phyloP scores from a whole-genome alignment of 2,113 vertebrate genomes.

The sheep (Ovis aries) region DNA sequence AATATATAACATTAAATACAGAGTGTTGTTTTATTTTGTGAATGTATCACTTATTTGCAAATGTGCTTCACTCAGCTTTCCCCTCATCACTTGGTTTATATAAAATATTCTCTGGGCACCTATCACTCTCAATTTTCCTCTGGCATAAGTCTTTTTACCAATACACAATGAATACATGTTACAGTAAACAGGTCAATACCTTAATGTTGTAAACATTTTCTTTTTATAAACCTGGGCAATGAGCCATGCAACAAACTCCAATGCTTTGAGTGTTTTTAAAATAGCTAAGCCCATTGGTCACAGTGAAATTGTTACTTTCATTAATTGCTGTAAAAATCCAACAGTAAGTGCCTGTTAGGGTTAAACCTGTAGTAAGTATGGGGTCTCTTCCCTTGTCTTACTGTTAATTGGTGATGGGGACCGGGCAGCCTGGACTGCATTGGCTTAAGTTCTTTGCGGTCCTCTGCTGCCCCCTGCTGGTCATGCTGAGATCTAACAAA shows the following conservation, averaged over 20 bases:
- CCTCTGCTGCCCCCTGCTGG: slow-evolving; percentile 54
- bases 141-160: not conserved
- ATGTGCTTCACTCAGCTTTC: not conserved
- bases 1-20: not conserved
- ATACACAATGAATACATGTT: not conserved
- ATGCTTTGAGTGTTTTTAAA: not conserved
- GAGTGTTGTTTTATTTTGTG: not conserved
- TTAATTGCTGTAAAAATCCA: not conserved
- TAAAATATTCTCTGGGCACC: not conserved
- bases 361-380: not conserved
- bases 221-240: not conserved
- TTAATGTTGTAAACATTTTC: not conserved
- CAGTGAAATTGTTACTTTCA: not conserved
- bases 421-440: rapidly evolving
- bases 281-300: not conserved
- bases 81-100: not conserved
- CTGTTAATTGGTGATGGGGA: not conserved
- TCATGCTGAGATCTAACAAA: not conserved
- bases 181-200: not conserved
- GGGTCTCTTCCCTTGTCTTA: not conserved
- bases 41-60: not conserved
- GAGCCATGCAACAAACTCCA: not conserved
- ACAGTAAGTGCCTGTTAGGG: not conserved
- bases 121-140: not conserved
- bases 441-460: not conserved